Conservation (phyloP, 2,888 invertebrate genomes). For the Parnassius orleans region DNA sequence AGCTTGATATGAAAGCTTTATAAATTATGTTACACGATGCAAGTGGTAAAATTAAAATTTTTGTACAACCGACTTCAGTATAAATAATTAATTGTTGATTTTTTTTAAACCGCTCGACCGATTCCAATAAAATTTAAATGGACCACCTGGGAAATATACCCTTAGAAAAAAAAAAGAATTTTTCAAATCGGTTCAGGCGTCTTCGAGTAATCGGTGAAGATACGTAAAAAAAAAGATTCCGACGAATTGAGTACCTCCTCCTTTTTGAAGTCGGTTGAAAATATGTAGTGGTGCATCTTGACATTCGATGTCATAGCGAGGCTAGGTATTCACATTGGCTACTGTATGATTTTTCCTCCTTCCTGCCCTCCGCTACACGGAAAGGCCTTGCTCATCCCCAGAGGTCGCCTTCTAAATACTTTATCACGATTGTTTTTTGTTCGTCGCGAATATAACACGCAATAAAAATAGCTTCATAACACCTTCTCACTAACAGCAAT, state of each 20-base stretch:
- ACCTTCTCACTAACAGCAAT: too few relatives aligned
- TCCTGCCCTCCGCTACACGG: conserved; percentile 58
- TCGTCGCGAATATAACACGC: conserved; percentile 20
- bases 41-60: too few relatives aligned
- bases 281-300: conserved; percentile 34
- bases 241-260: too few relatives aligned
- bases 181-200: too few relatives aligned
- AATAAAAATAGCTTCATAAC: conserved; percentile 12
- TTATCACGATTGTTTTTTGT: conserved; percentile 44
- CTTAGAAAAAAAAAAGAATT: too few relatives aligned
- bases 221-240: too few relatives aligned
- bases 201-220: too few relatives aligned
- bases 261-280: not conserved
- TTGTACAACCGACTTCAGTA: too few relatives aligned
- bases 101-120: too few relatives aligned
- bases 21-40: too few relatives aligned
- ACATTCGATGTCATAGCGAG: conserved; percentile 60
- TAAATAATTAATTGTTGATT: too few relatives aligned
- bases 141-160: too few relatives aligned
- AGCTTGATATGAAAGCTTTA: not conserved
- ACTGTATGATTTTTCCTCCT: conserved; percentile 65
- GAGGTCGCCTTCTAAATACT: conserved; percentile 49
- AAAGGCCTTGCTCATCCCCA: conserved; percentile 66
- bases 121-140: conserved; percentile 5
- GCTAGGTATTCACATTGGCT: conserved; percentile 51